Percentiles rank a stretch among this genome's conserved stretches.
These are phyloP conservation scores for Pogonognathellus flavescens DNA, from an alignment of 1,140 invertebrate genomes.

Conservation along the genomic window DNA sequence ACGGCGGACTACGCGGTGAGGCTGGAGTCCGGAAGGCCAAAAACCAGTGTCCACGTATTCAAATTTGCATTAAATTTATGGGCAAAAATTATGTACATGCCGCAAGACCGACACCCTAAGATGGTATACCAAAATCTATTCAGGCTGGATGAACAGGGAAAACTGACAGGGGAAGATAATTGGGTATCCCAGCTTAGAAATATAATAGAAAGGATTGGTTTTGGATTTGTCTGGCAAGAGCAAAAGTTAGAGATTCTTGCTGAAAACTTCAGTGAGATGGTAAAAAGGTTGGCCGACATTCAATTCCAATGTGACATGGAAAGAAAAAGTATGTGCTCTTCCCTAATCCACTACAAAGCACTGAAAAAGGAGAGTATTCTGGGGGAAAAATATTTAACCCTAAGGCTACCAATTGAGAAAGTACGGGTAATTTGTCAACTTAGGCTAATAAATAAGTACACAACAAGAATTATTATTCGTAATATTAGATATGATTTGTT, in stretches of 20 bases:
- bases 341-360: background rate
- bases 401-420: background rate
- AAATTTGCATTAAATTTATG: background rate
- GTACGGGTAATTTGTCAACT: background rate
- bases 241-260: background rate
- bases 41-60: background rate
- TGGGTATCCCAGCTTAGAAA: background rate
- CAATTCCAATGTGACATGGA: background rate
- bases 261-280: background rate
- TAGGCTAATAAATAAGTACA: background rate
- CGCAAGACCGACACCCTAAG: background rate
- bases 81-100: background rate
- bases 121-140: background rate
- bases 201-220: background rate
- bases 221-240: background rate
- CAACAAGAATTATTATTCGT: background rate
- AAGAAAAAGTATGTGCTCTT: too few species aligned
- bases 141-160: too few species aligned
- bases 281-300: background rate
- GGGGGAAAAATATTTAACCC: background rate
- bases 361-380: background rate
- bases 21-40: background rate
- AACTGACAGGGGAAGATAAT: background rate
- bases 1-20: slow-evolving; percentile 16
- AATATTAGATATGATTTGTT: background rate